Base-by-base conservation (phyloP, 1,140 invertebrate species). In the Drosophila orosa region DNA sequence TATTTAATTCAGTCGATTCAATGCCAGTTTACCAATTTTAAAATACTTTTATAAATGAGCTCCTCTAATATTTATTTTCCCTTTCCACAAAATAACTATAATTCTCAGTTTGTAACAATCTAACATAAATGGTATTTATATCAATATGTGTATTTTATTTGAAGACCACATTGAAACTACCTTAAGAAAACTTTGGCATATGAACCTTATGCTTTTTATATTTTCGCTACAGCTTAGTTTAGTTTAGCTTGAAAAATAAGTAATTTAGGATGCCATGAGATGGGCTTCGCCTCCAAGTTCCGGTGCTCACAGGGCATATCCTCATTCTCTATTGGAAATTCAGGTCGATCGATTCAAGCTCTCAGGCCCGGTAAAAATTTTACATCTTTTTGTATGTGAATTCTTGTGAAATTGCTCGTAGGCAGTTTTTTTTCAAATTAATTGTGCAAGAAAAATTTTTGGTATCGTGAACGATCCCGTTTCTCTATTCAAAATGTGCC, bases 251-350 rank as follows among this genome's bases (percentile, higher is more conserved):
- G 13, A 15, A 24, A 24, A 25, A 8, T 2, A 12, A 10, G 1
- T 27, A 0, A 17, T 17, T 5, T 17, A 75, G 74, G 3, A 47
- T 42, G 73, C 74, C 35, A 5, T 61, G 73, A 60, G 3, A 19
- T 60, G 22, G 4, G 3, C 22, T 31, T 76, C 35, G 6, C 9
- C 10, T 3, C 3, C 1, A 24, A 19, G 37, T 42, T 1, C 8
- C 9, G 0, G 9, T 17, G 10, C 17, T 9, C 6, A 2, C 12
- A 19, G 8, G 10, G 19, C 19, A 37, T 48, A 7, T 15, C 8
- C 9, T 59, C 79, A 86, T 69, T 83, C 75, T 87, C 79, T 83
- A 77, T 86, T 86, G 75, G 77, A 66, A 74, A 62, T 82, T 86
- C 66, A 66, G 67, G 75, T 74, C 56, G 79, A 60, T 79, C 66